A percentile compares a stretch with the other conserved stretches of the same genome.
These are phyloP conservation scores for Nothobranchius furzeri DNA, from an alignment of 2,113 vertebrate species.

Conservation along the genomic window DNA sequence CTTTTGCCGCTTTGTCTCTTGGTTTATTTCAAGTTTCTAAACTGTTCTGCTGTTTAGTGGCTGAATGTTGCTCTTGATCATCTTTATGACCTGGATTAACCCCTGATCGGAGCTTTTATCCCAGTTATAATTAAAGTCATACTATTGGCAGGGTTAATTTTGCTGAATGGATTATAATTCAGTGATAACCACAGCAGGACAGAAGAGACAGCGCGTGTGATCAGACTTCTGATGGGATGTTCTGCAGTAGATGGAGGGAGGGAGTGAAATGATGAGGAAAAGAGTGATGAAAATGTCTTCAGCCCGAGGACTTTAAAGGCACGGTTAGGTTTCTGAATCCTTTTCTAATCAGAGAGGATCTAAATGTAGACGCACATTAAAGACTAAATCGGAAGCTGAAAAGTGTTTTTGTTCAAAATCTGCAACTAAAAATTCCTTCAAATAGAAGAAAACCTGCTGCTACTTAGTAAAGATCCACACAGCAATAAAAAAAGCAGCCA, in stretches of 20 bases:
- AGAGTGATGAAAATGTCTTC: slow-evolving; percentile 4
- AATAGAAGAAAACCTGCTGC: too few species aligned
- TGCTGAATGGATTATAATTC: slow-evolving; percentile 53
- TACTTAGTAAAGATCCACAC: too few species aligned
- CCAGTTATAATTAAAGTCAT: slow-evolving; percentile 54
- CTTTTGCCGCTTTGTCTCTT: slow-evolving; percentile 16
- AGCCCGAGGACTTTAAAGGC: too few species aligned
- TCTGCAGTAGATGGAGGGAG: slow-evolving; percentile 10
- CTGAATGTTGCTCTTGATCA: slow-evolving; percentile 57
- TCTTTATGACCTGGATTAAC: slow-evolving; percentile 29
- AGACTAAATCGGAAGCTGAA: too few species aligned
- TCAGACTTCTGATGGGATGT: slow-evolving; percentile 40
- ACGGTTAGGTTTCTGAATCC: too few species aligned
- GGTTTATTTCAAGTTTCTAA: slow-evolving; percentile 1
- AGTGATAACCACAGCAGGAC: slow-evolving; percentile 39
- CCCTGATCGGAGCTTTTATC: slow-evolving; percentile 19
- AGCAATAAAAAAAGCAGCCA: too few species aligned
- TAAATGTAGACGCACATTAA: too few species aligned
- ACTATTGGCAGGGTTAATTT: slow-evolving; percentile 50
- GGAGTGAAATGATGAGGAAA: neutral
- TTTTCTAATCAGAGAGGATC: too few species aligned
- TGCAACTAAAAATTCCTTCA: too few species aligned
- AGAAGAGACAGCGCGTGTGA: slow-evolving; percentile 37
- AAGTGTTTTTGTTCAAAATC: too few species aligned
- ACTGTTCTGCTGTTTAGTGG: slow-evolving; percentile 33